Conservation (phyloP, 2,888 invertebrate genomes). For the Folsomia candida region DNA sequence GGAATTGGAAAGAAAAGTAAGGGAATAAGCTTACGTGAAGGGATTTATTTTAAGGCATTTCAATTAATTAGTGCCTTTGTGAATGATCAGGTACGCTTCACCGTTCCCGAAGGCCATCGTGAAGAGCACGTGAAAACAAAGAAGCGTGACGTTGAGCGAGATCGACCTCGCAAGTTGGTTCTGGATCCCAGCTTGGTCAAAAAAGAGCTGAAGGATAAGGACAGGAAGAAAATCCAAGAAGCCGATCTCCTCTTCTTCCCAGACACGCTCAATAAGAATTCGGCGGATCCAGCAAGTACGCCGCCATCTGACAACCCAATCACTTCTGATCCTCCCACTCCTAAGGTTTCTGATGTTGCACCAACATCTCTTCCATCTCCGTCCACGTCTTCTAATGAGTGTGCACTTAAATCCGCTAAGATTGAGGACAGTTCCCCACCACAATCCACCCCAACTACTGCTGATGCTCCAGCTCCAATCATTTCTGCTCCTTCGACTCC, state of each 20-base stretch:
- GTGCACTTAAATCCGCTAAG: too few relatives aligned
- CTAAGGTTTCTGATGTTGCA: too few relatives aligned
- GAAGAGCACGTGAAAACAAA: neutral
- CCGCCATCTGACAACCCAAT: neutral
- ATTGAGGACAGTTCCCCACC: too few relatives aligned
- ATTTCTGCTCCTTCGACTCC: too few relatives aligned
- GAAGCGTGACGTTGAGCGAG: neutral
- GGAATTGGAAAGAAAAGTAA: neutral
- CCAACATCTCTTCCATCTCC: too few relatives aligned
- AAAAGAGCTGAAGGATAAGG: neutral
- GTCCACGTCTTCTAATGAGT: too few relatives aligned
- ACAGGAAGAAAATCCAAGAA: neutral
- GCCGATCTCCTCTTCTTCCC: neutral
- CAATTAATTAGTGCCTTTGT: neutral
- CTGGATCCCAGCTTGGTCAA: neutral
- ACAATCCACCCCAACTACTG: too few relatives aligned
- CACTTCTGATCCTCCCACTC: neutral
- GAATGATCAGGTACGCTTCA: neutral
- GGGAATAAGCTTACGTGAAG: neutral
- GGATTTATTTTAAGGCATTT: neutral
- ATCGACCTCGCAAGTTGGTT: neutral
- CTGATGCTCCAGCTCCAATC: too few relatives aligned
- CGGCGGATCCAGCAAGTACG: neutral
- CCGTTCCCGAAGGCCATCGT: neutral
- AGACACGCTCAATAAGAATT: neutral